A percentile compares a stretch with the other conserved stretches of the same genome.
phyloP scores from a whole-genome alignment of 2,797 vertebrate genomes.

The Streptopelia turtur region DNA sequence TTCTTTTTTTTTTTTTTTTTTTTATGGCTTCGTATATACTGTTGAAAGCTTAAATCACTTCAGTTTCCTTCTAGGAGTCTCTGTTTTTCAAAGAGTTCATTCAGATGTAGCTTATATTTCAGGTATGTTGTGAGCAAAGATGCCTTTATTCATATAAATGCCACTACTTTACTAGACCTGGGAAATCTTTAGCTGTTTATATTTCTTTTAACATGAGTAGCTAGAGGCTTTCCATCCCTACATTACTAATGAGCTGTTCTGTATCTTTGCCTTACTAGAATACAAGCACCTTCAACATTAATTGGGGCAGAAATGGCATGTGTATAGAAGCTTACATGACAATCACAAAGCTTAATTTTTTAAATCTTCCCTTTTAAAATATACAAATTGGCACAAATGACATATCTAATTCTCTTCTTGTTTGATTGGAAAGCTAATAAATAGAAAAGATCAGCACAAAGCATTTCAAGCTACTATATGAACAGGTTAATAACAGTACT shows the following conservation, averaged over 20 bases:
- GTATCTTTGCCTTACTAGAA: slow-evolving; percentile 20
- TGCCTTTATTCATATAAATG: slow-evolving; percentile 12
- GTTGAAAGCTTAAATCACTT: slow-evolving; percentile 39
- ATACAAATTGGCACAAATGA: neutral
- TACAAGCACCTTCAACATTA: slow-evolving; percentile 26
- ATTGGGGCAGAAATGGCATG: slow-evolving; percentile 11
- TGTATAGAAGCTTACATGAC: slow-evolving; percentile 6
- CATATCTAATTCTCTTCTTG: neutral
- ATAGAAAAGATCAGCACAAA: neutral
- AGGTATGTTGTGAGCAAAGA: slow-evolving; percentile 7
- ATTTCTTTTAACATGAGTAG: slow-evolving; percentile 38
- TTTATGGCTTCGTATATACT: neutral
- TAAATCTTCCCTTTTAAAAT: neutral
- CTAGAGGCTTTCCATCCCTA: slow-evolving; percentile 37
- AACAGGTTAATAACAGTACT: neutral
- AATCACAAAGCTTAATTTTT: neutral
- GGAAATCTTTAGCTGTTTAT: slow-evolving; percentile 36
- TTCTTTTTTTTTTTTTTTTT: neutral
- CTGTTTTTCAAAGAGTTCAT: slow-evolving; percentile 13
- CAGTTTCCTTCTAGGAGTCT: slow-evolving; percentile 15
- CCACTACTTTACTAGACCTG: slow-evolving; percentile 1
- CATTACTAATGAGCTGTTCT: slow-evolving; percentile 47
- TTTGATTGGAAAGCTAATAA: slow-evolving; percentile 10
- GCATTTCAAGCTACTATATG: neutral
- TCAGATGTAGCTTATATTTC: slow-evolving; percentile 15